These are phyloP conservation scores for Amblyteles armatorius DNA, from an alignment of 2,888 invertebrate species.

Conservation along the genomic window DNA sequence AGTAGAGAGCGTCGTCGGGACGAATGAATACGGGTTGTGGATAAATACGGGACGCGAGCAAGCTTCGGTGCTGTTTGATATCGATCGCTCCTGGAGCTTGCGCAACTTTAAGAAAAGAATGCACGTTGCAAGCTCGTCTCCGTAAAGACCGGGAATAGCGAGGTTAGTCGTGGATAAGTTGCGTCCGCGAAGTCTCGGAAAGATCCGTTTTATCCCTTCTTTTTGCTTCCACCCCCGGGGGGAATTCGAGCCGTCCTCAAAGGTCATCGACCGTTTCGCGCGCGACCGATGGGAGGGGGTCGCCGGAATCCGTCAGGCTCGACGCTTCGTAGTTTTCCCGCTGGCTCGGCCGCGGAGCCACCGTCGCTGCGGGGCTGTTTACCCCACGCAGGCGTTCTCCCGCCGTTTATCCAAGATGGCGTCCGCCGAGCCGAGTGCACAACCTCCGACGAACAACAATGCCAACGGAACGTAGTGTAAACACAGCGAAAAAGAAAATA, in stretches of 20 bases:
- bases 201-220: conserved; percentile 8
- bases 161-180: conserved; percentile 58
- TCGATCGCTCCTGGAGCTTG: conserved; percentile 62
- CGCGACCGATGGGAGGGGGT: background rate
- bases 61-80: conserved; percentile 9
- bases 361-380: conserved; percentile 26
- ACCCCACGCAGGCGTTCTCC: conserved; percentile 53
- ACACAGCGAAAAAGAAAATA: conserved; percentile 31
- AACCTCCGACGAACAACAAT: conserved; percentile 57
- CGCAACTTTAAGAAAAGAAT: conserved; percentile 33
- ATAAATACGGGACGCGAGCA: conserved; percentile 12
- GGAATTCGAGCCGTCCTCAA: background rate
- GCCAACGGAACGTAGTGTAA: conserved; percentile 51
- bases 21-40: conserved; percentile 3
- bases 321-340: conserved; percentile 29
- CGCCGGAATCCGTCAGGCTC: conserved; percentile 23
- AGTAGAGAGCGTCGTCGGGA: conserved; percentile 24
- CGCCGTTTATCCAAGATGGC: conserved; percentile 56
- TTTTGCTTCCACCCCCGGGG: background rate
- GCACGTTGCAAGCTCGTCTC: background rate
- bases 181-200: conserved; percentile 21
- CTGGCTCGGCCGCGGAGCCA: conserved; percentile 6
- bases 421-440: conserved; percentile 35
- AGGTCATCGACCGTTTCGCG: conserved; percentile 25
- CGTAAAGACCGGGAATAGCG: background rate